These are phyloP conservation scores for Tamandua tetradactyla DNA, from an alignment of 2,797 vertebrate species.

Conservation along the genomic window DNA sequence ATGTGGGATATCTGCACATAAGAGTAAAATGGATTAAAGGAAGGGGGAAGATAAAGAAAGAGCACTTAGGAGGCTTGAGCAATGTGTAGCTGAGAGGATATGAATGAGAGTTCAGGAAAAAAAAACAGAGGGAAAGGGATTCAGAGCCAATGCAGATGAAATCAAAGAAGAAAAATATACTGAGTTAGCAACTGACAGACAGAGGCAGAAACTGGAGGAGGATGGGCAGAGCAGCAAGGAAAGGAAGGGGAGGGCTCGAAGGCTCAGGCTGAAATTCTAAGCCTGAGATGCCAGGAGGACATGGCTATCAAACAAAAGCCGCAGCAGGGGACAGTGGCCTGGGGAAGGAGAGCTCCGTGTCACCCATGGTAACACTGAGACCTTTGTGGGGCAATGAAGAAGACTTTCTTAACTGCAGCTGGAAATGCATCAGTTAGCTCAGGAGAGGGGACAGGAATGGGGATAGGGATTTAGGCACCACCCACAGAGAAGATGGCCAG, in stretches of 20 bases:
- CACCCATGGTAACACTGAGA: neutral
- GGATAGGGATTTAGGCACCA: neutral
- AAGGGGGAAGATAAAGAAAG: neutral
- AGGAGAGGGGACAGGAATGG: neutral
- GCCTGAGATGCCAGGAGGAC: neutral
- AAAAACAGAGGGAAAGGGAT: neutral
- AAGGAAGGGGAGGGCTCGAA: neutral
- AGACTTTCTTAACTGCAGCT: neutral
- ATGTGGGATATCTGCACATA: neutral
- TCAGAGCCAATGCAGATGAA: neutral
- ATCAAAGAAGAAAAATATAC: neutral
- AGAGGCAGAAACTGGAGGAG: neutral
- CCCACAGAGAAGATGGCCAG: neutral
- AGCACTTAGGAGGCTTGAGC: neutral
- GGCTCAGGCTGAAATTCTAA: neutral
- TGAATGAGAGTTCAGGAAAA: neutral
- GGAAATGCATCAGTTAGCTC: neutral
- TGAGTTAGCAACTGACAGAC: neutral
- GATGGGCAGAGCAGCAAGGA: neutral
- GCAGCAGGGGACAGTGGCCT: neutral
- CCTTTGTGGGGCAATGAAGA: neutral
- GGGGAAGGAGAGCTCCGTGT: neutral
- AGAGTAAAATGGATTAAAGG: neutral
- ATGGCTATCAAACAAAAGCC: neutral
- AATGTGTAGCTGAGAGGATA: neutral